Conservation (phyloP, 2,888 invertebrate species). For the Empis stercorea region DNA sequence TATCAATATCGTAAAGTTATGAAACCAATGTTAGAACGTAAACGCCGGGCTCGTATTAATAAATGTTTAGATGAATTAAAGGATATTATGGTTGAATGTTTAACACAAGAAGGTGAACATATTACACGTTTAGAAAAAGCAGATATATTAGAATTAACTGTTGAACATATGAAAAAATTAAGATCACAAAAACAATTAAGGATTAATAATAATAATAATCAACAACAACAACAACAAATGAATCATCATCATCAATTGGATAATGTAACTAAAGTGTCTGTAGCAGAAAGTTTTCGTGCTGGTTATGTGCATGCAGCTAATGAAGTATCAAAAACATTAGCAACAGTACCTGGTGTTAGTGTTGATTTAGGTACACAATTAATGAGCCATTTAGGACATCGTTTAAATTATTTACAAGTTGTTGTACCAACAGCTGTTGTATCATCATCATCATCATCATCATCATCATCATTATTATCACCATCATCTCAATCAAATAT, state of each 20-base stretch:
- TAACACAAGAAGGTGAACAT: slow-evolving; percentile 73
- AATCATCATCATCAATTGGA: slow-evolving; percentile 13
- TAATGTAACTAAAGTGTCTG: slow-evolving; percentile 22
- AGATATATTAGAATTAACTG: slow-evolving; percentile 78
- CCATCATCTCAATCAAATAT: slow-evolving; percentile 3
- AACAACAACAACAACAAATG: background rate
- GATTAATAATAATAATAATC: slow-evolving; percentile 1
- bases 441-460: background rate
- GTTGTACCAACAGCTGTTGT: slow-evolving; percentile 28
- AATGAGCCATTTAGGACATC: slow-evolving; percentile 82
- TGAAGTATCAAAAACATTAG: slow-evolving; percentile 75
- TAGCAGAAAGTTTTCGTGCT: slow-evolving; percentile 68
- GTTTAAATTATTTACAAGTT: slow-evolving; percentile 47
- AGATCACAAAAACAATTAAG: slow-evolving; percentile 61
- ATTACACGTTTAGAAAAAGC: slow-evolving; percentile 84
- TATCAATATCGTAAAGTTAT: slow-evolving; percentile 90
- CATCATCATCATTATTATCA: background rate
- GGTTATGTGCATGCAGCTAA: slow-evolving; percentile 84
- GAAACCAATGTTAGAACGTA: slow-evolving; percentile 87
- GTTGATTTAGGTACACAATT: slow-evolving; percentile 75
- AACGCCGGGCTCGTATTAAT: slow-evolving; percentile 79
- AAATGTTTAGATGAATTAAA: slow-evolving; percentile 82
- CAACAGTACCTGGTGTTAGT: slow-evolving; percentile 76
- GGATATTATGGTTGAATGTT: slow-evolving; percentile 64
- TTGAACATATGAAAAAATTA: slow-evolving; percentile 69